phyloP scores from a whole-genome alignment of 2,113 vertebrate genomes.

The Rhinoptilus africanus region DNA sequence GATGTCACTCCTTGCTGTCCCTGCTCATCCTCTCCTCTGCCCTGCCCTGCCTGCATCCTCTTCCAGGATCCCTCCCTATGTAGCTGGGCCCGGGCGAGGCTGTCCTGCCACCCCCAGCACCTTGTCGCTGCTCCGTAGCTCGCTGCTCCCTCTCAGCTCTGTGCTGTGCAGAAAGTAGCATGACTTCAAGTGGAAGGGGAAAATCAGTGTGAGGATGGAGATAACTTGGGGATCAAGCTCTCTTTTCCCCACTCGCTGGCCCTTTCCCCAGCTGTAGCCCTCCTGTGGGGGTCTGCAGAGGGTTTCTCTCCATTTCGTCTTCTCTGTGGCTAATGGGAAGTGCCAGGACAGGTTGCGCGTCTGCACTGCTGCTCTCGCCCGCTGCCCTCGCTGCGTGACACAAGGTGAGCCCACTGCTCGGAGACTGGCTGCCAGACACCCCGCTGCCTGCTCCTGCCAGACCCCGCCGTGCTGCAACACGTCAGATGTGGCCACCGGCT shows the following conservation, averaged over 20 bases:
- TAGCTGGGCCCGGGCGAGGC: not conserved
- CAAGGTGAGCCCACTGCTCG: not conserved
- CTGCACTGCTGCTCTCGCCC: not conserved
- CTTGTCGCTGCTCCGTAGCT: fast-evolving
- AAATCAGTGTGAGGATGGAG: not conserved
- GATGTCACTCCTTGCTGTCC: not conserved
- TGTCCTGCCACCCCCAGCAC: not conserved
- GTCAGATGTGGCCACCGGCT: not conserved
- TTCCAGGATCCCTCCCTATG: not conserved
- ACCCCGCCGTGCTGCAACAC: not conserved
- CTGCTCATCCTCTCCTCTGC: not conserved
- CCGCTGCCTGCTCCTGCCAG: not conserved
- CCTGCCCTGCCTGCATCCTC: not conserved
- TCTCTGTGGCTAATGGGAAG: not conserved
- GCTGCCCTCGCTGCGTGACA: not conserved
- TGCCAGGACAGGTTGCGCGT: not conserved
- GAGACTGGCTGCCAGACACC: not conserved
- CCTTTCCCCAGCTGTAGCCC: not conserved
- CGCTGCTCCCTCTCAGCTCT: not conserved
- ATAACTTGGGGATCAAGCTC: not conserved
- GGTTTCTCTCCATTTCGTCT: not conserved
- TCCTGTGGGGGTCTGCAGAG: not conserved
- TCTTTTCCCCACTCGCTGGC: not conserved
- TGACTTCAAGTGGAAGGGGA: not conserved
- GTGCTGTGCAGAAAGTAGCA: not conserved